Evolutionary conservation across 2,888 invertebrate species (phyloP), one percentile per base, ranked within the genome.

Genomic region (Agrotis clavis): DNA sequence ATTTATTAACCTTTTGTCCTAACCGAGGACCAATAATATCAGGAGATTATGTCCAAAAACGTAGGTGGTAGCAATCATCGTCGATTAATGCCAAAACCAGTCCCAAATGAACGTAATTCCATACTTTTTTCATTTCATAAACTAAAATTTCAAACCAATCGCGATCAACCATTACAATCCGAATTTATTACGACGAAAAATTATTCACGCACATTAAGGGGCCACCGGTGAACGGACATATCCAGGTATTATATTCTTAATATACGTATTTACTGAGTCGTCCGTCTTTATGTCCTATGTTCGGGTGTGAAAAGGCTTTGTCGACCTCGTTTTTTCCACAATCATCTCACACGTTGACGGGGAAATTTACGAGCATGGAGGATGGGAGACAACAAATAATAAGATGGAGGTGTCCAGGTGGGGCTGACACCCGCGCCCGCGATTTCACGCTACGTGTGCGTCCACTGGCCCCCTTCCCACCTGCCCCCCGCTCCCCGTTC

Each of bases 321-420:
- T 94, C 90, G 92, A 90, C 90, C 91, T 92, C 90, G 87, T 94
- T 95, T 95, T 95, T 95, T 94, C 92, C 91, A 94, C 92, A 92
- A 94, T 93, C 95, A 93, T 95, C 95, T 94, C 95, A 95, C 95
- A 96, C 96, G 95, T 95, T 95, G 96, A 94, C 94, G 92, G 91
- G 94, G 90, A 95, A 95, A 96, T 96, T 96, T 96, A 96, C 95
- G 96, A 96, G 95, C 96, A 93, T 94, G 93, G 94, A 94, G 81
- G 93, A 95, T 95, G 94, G 93, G 93, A 94, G 94, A 95, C 95
- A 95, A 96, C 95, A 96, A 96, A 96, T 95, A 95, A 95, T 94
- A 93, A 93, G 93, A 89, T 92, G 90, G 87, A 86, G 90, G 90
- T 88, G 92, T 92, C 95, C 94, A 95, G 95, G 95, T 95, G 95